phyloP scores from a whole-genome alignment of 2,888 invertebrate species.

The Iphiclides podalirius region DNA sequence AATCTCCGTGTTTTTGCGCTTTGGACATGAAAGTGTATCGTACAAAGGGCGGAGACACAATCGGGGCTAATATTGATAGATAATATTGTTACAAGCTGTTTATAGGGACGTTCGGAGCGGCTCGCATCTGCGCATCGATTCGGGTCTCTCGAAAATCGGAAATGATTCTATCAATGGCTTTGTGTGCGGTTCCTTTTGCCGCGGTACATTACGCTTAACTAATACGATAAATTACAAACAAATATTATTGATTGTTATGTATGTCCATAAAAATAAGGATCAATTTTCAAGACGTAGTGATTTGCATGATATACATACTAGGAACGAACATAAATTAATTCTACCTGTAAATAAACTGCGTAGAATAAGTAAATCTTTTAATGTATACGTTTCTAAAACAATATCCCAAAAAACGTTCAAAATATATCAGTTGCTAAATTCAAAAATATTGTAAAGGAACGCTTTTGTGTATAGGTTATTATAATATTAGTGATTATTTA shows the following conservation, averaged over 20 bases:
- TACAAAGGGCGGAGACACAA: conserved; percentile 48
- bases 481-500: no score
- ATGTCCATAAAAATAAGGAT: no score
- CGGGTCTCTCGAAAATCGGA: not conserved
- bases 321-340: no score
- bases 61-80: conserved; percentile 69
- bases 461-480: no score
- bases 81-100: conserved; percentile 66
- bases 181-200: not conserved
- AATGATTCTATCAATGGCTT: conserved; percentile 21
- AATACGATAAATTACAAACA: not conserved
- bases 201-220: not conserved
- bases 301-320: no score
- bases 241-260: not conserved
- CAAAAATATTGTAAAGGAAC: no score
- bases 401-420: no score
- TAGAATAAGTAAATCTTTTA: no score
- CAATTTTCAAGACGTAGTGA: no score
- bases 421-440: no score
- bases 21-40: conserved; percentile 41
- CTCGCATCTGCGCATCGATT: conserved; percentile 33
- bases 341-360: no score
- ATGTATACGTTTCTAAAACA: no score
- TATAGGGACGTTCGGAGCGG: conserved; percentile 34
- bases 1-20: conserved; percentile 23